These are phyloP conservation scores for Spodoptera frugiperda DNA, from an alignment of 1,140 invertebrate species.

Conservation along the genomic window DNA sequence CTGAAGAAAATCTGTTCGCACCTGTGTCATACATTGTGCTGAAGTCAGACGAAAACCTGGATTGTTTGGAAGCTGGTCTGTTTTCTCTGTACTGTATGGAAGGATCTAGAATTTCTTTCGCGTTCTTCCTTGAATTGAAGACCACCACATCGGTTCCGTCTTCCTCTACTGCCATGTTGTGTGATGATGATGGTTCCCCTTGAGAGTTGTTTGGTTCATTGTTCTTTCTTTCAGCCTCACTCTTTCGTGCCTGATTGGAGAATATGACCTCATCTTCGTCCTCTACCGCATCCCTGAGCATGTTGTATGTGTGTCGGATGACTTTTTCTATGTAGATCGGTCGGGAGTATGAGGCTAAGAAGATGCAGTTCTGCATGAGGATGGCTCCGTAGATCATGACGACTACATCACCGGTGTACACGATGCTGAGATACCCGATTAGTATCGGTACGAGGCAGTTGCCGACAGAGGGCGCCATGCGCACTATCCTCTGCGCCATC, in stretches of 20 bases:
- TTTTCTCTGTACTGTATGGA: conserved; percentile 70
- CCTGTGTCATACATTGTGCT: conserved; percentile 59
- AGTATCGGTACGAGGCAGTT: conserved; percentile 75
- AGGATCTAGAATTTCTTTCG: conserved; percentile 77
- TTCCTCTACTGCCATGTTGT: conserved; percentile 67
- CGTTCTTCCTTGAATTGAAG: conserved; percentile 76
- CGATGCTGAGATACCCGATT: conserved; percentile 71
- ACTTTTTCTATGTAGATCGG: conserved; percentile 81
- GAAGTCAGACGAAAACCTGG: conserved; percentile 75
- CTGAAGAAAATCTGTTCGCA: conserved; percentile 71
- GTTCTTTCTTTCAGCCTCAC: conserved; percentile 27
- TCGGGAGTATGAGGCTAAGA: conserved; percentile 75
- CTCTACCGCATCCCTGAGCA: conserved; percentile 77
- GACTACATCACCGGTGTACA: conserved; percentile 69
- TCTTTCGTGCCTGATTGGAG: conserved; percentile 65
- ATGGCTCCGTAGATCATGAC: conserved; percentile 81
- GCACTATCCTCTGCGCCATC: conserved; percentile 73
- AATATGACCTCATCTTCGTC: conserved; percentile 85
- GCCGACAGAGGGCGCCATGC: conserved; percentile 78
- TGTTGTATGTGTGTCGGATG: conserved; percentile 80
- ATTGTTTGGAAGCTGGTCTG: conserved; percentile 46
- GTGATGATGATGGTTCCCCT: conserved; percentile 18
- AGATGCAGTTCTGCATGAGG: conserved; percentile 82
- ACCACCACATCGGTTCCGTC: conserved; percentile 78
- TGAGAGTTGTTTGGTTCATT: conserved; percentile 10